Percentiles rank a stretch among this genome's conserved stretches.
Evolutionary conservation across 35 echinoderm and acorn worm genomes (phyloP).

Genomic region (Chiridota heheva): DNA sequence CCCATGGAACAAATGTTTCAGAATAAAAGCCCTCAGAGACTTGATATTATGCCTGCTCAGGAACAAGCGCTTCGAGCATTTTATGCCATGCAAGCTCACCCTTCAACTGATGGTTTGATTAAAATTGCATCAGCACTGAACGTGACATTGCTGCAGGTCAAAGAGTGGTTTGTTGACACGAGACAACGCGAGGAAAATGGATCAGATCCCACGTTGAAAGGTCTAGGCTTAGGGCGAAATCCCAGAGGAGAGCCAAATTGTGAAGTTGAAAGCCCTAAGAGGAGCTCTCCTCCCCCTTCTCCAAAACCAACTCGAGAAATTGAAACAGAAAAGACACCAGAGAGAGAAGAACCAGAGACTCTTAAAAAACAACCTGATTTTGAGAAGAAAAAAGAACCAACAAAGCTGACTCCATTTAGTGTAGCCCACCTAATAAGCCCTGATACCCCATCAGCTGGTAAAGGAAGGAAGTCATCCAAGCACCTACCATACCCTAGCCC

Average conservation of each 20-base stretch:
- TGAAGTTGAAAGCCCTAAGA: not conserved
- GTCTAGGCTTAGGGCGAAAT: constrained; percentile 62
- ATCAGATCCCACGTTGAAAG: constrained; percentile 81
- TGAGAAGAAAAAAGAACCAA: constrained; percentile 9
- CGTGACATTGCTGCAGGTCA: constrained; percentile 50
- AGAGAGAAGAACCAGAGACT: not conserved
- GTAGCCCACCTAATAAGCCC: constrained; percentile 47
- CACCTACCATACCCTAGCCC: too few relatives aligned
- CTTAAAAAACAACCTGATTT: not conserved
- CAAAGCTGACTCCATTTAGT: constrained; percentile 38
- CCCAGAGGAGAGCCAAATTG: not conserved
- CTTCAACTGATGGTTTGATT: constrained; percentile 80
- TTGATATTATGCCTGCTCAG: constrained; percentile 74
- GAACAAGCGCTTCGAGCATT: constrained; percentile 95
- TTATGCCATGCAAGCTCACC: constrained; percentile 91
- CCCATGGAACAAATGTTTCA: too few relatives aligned
- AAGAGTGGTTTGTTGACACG: constrained; percentile 83
- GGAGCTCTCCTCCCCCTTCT: not conserved
- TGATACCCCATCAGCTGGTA: constrained; percentile 24
- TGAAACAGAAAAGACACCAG: not conserved
- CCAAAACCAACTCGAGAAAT: not conserved
- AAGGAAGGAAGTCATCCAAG: too few relatives aligned
- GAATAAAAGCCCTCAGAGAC: too few relatives aligned
- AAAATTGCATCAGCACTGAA: constrained; percentile 88
- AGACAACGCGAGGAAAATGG: constrained; percentile 79